Conservation (phyloP, 2,113 vertebrate species). For the Cnemophilus loriae region DNA sequence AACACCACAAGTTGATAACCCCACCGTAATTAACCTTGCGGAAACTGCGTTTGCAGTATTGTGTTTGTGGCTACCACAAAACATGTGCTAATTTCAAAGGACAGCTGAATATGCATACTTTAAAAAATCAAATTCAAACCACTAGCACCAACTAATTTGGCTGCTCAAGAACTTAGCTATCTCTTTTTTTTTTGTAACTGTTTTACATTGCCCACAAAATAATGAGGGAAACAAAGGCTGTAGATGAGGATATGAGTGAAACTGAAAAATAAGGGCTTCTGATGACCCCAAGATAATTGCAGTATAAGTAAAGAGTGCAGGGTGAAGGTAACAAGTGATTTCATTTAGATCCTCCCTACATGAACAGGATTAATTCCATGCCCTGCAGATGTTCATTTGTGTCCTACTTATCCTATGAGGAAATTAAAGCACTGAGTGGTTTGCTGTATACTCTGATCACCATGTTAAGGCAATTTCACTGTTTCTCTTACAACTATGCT, state of each 20-base stretch:
- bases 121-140: not conserved
- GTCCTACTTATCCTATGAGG: not conserved
- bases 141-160: not conserved
- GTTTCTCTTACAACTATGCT: not conserved
- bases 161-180: not conserved
- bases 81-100: not conserved
- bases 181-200: not conserved
- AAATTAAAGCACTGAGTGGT: not conserved
- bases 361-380: not conserved
- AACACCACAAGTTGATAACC: not conserved
- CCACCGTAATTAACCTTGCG: not conserved
- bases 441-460: not conserved
- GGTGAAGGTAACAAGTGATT: not conserved
- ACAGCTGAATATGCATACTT: not conserved
- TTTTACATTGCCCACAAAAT: not conserved
- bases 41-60: not conserved
- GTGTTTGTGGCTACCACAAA: not conserved
- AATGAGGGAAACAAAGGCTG: not conserved
- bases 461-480: not conserved
- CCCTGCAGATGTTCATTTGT: not conserved
- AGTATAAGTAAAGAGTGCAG: not conserved
- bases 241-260: not conserved
- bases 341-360: conserved; percentile 7
- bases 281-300: not conserved
- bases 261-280: not conserved